A percentile compares a stretch with the other conserved stretches of the same genome.
phyloP scores from a whole-genome alignment of 2,888 invertebrate species.

The Lasioglossum oenotherae region DNA sequence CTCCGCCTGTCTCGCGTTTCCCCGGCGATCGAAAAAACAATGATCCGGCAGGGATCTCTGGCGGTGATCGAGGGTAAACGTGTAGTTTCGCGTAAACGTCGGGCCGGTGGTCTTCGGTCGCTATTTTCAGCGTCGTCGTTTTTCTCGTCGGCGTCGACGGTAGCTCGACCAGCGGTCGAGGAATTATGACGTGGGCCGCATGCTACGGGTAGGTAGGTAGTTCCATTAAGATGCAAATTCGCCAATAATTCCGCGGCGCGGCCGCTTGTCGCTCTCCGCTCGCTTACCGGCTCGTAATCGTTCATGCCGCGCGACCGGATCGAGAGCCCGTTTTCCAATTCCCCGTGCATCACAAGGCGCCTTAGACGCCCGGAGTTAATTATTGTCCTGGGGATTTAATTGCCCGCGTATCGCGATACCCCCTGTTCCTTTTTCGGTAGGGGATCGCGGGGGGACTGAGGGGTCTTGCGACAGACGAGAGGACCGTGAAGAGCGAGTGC shows the following conservation, averaged over 20 bases:
- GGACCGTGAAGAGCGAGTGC: constrained; percentile 58
- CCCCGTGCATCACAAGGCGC: constrained; percentile 74
- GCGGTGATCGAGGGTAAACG: constrained; percentile 6
- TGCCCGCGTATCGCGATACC: constrained; percentile 75
- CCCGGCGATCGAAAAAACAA: neutral
- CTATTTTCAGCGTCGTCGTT: constrained; percentile 68
- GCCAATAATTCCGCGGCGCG: constrained; percentile 81
- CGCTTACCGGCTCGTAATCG: constrained; percentile 68
- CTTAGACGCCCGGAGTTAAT: constrained; percentile 78
- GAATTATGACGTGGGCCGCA: constrained; percentile 68
- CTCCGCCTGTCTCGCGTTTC: neutral
- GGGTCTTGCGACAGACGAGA: constrained; percentile 4
- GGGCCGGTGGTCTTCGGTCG: constrained; percentile 29
- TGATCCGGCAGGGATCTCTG: neutral
- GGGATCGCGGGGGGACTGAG: neutral
- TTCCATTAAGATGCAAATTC: constrained; percentile 84
- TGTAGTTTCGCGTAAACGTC: constrained; percentile 60
- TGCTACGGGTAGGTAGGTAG: constrained; percentile 72
- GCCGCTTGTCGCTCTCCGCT: constrained; percentile 76
- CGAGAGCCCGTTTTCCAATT: constrained; percentile 78
- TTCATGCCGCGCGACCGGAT: constrained; percentile 59
- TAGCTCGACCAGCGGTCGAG: constrained; percentile 69
- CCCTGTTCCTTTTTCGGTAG: constrained; percentile 44
- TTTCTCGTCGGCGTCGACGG: constrained; percentile 68
- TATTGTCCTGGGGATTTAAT: constrained; percentile 82